These are phyloP conservation scores for Microctenopoma lineatum DNA, from an alignment of 2,797 vertebrate genomes.

Conservation along the genomic window DNA sequence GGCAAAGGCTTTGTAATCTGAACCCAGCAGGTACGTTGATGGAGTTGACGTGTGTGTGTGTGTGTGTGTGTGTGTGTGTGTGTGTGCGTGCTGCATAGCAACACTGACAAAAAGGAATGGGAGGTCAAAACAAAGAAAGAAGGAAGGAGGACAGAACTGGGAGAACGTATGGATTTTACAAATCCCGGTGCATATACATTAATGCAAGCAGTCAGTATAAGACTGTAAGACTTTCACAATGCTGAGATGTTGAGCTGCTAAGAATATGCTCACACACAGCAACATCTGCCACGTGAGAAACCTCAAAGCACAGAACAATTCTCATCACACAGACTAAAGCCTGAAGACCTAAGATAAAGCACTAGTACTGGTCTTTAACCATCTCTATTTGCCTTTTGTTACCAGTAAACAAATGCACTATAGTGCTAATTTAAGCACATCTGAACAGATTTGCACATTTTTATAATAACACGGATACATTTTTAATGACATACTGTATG, in stretches of 20 bases:
- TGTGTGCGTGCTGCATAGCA: conserved; percentile 45
- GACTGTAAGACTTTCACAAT: conserved; percentile 5
- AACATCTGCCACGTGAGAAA: background rate
- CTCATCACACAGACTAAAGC: conserved; percentile 5
- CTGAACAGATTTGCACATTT: background rate
- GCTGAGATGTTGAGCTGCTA: conserved; percentile 8
- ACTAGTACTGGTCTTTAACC: background rate
- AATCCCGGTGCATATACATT: conserved; percentile 8
- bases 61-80: background rate
- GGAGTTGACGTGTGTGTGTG: conserved; percentile 24
- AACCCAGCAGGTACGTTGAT: conserved; percentile 71
- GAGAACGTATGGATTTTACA: conserved; percentile 4
- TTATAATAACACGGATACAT: too few species aligned
- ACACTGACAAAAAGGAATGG: conserved; percentile 27
- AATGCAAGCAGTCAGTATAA: background rate
- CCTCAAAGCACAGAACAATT: background rate
- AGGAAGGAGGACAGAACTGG: conserved; percentile 4
- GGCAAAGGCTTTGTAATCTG: conserved; percentile 73
- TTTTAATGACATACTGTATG: too few species aligned
- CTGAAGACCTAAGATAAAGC: background rate
- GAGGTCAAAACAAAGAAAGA: conserved; percentile 35
- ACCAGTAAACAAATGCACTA: background rate
- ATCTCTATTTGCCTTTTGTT: background rate
- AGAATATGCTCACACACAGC: background rate
- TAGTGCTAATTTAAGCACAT: background rate